phyloP scores from a whole-genome alignment of 2,113 vertebrate species.

The Ovibos moschatus region DNA sequence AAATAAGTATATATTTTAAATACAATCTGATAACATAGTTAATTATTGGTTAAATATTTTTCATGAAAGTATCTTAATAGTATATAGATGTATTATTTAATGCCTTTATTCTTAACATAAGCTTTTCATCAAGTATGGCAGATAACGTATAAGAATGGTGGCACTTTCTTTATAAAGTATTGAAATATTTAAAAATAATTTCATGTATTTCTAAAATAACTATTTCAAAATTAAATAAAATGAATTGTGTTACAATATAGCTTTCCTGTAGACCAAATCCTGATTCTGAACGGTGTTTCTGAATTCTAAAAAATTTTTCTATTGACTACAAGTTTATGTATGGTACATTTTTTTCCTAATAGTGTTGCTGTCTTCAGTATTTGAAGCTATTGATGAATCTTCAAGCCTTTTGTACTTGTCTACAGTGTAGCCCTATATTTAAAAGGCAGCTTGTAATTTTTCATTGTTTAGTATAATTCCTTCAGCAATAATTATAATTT shows the following conservation, averaged over 20 bases:
- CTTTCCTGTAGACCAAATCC: not conserved
- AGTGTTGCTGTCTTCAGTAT: not conserved
- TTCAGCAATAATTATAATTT: slow-evolving; percentile 7
- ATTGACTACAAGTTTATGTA: not conserved
- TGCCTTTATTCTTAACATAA: not conserved
- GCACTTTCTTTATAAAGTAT: not conserved
- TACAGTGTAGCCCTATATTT: not conserved
- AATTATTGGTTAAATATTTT: not conserved
- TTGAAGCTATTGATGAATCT: not conserved
- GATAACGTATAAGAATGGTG: not conserved
- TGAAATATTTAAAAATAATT: slow-evolving; percentile 4
- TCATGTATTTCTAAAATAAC: not conserved
- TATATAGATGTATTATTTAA: not conserved
- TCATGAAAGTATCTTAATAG: not conserved
- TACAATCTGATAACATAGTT: not conserved
- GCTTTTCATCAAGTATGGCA: not conserved
- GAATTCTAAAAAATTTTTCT: not conserved
- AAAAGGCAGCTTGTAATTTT: slow-evolving; percentile 10
- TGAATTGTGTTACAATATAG: not conserved
- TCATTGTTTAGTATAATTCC: not conserved
- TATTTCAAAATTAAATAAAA: slow-evolving; percentile 19
- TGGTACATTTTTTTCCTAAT: not conserved
- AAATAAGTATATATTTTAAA: not conserved
- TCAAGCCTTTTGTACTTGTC: slow-evolving; percentile 1
- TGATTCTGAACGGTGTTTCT: not conserved